Evolutionary conservation across 2,888 invertebrate species (phyloP).

Genomic region (Chrysopilus asiliformis): DNA sequence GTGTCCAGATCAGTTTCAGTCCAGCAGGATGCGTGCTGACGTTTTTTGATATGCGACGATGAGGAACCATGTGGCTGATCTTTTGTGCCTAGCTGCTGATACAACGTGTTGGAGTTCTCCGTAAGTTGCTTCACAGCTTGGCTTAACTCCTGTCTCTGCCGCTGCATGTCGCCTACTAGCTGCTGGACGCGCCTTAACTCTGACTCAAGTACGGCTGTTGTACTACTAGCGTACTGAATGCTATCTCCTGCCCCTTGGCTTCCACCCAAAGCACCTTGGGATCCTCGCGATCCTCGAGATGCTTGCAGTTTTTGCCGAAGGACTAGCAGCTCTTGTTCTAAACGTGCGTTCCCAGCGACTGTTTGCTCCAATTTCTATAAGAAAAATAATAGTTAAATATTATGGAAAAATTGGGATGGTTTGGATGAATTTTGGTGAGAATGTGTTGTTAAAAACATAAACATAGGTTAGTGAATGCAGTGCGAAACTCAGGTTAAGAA

Average conservation of each 20-base stretch:
- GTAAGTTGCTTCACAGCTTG: conserved; percentile 74
- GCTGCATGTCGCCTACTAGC: conserved; percentile 71
- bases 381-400: too few species aligned
- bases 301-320: conserved; percentile 71
- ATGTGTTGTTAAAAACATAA: too few species aligned
- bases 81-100: conserved; percentile 45
- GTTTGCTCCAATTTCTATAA: conserved; percentile 76
- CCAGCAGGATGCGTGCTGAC: conserved; percentile 56
- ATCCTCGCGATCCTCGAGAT: conserved; percentile 42
- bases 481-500: too few species aligned
- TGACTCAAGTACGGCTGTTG: conserved; percentile 57
- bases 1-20: conserved; percentile 84
- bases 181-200: conserved; percentile 74
- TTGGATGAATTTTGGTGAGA: too few species aligned
- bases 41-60: conserved; percentile 37
- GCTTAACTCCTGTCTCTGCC: conserved; percentile 74
- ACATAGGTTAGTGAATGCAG: too few species aligned
- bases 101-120: conserved; percentile 60
- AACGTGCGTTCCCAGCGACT: conserved; percentile 74
- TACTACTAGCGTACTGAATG: conserved; percentile 38
- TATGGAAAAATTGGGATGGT: too few species aligned
- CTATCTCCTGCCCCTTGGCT: conserved; percentile 29
- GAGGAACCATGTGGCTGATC: conserved; percentile 16
- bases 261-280: conserved; percentile 19
- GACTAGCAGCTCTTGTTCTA: conserved; percentile 77